A percentile compares a stretch with the other conserved stretches of the same genome.
These are phyloP conservation scores for Galaxea fascicularis DNA, from an alignment of 92 coral and sea anemone genomes.

Conservation along the genomic window DNA sequence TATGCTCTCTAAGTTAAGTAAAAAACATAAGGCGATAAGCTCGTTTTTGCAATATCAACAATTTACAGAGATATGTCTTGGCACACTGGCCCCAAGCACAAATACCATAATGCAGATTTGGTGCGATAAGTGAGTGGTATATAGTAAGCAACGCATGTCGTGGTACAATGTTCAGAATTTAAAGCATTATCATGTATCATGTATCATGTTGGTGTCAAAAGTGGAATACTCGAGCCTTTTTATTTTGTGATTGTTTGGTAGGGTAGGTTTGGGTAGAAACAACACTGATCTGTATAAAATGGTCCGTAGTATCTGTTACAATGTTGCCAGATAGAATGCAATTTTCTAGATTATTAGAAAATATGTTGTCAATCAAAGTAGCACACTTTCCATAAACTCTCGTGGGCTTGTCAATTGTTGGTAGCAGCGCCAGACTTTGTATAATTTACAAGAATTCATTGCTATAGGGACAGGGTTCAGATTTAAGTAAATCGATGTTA, in stretches of 20 bases:
- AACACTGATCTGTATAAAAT: not conserved
- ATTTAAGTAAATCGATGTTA: not conserved
- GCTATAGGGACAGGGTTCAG: not conserved
- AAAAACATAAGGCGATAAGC: slow-evolving; percentile 16
- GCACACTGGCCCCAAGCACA: too few species aligned
- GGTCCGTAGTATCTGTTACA: not conserved
- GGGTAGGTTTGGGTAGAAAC: not conserved
- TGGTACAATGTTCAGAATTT: slow-evolving; percentile 13
- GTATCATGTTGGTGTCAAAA: too few species aligned
- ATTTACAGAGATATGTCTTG: slow-evolving; percentile 6
- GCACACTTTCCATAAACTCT: too few species aligned
- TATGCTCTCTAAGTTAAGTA: not conserved
- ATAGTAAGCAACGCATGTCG: not conserved
- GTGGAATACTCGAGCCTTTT: too few species aligned
- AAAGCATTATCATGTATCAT: not conserved
- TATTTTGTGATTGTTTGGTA: not conserved
- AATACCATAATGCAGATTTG: slow-evolving; percentile 17
- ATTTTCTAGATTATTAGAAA: too few species aligned
- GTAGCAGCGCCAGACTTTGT: too few species aligned
- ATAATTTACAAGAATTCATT: not conserved
- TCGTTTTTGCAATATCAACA: slow-evolving; percentile 21
- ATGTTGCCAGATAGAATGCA: not conserved
- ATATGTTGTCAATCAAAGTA: too few species aligned
- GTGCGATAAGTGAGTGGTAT: slow-evolving; percentile 8
- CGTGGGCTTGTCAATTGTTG: too few species aligned